Conservation (phyloP, 2,888 invertebrate genomes). For the Patella caerulea region DNA sequence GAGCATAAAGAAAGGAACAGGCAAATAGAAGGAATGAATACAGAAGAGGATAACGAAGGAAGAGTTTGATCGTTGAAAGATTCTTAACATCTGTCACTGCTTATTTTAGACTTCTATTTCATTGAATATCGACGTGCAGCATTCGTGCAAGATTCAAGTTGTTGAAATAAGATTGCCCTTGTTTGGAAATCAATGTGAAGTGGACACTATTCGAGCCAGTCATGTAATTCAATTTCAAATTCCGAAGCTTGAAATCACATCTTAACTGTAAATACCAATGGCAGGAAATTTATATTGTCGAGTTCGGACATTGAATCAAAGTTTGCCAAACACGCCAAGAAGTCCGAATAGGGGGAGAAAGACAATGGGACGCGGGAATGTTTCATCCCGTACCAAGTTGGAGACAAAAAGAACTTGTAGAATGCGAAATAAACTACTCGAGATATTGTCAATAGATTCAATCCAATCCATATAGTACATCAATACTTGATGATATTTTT, state of each 20-base stretch:
- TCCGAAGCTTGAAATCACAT: background rate
- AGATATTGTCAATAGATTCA: too few species aligned
- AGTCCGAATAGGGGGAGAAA: too few species aligned
- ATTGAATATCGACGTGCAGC: background rate
- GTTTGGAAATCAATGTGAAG: constrained; percentile 8
- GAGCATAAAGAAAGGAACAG: background rate
- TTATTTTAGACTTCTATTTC: constrained; percentile 2
- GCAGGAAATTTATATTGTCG: too few species aligned
- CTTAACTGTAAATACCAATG: too few species aligned
- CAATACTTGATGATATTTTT: too few species aligned
- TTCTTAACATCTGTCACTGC: background rate
- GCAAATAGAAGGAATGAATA: background rate
- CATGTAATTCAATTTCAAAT: background rate
- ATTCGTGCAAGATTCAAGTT: constrained; percentile 4
- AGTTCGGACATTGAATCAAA: too few species aligned
- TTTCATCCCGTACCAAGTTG: too few species aligned
- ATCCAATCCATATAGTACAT: too few species aligned
- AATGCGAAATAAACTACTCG: too few species aligned
- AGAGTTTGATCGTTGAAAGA: background rate
- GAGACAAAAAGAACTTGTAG: too few species aligned
- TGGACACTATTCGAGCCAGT: background rate
- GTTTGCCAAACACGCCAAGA: too few species aligned
- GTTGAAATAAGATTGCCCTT: background rate
- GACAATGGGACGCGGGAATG: too few species aligned
- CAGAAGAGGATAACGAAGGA: background rate